Base-by-base conservation (phyloP, 2,888 invertebrate genomes). In the Limenitis camilla region DNA sequence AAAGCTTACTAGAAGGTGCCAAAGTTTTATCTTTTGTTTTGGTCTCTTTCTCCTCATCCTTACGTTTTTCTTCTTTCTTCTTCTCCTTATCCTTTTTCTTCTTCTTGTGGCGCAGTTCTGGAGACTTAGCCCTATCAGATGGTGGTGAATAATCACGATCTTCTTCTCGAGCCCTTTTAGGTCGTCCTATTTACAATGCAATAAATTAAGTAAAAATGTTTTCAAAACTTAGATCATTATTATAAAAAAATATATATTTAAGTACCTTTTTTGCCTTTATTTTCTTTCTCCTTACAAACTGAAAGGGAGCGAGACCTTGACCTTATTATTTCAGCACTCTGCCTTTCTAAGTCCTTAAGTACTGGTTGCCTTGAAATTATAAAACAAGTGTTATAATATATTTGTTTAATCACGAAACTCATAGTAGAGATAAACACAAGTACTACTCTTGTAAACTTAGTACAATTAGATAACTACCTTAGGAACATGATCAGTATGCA, bases 11-110 rank as follows among this genome's bases (percentile, higher is more conserved):
- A 5, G 86, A 86, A 43, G 87, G 87, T 33, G 87, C 85, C 55
- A 87, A 67, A 45, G 87, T 86, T 63, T 84, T 87, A 52, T 87
- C 87, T 52, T 84, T 87, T 44, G 85, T 85, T 54, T 87, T 87
- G 6, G 79, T 78, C 5, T 71, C 72, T 3, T 71, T 55, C 0
- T 55, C 53, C n/a, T 53, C 48, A 35, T 53, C 44, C 19, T 40
- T 53, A 27, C 31, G 44, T 35, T 40, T 45, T 7, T 45, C 49
- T 67, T 80, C 75, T 47, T 73, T 74, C 3, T 78, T 73, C 38
- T 71, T 73, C 2, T 74, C 71, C 40, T 73, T 73, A 1, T 77
- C 72, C 49, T 76, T 78, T 11, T 68, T 57, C 61, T 84, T 81
- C 66, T 83, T 84, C 59, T 81, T 82, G 57, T 73, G 77, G 5